Base-by-base conservation (phyloP, 2,113 vertebrate species). In the Garra rufa region DNA sequence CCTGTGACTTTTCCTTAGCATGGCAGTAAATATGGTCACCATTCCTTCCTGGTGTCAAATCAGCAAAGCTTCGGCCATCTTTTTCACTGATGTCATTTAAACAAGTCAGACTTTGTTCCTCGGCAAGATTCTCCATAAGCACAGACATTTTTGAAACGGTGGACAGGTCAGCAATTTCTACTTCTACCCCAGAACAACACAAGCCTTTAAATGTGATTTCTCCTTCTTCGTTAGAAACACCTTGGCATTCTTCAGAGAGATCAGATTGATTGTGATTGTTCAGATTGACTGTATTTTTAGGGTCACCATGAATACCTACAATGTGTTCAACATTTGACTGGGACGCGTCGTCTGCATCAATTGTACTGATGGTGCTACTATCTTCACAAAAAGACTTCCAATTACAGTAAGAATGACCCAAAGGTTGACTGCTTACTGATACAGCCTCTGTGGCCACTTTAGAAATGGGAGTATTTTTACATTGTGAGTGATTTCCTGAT, bases 161-260 rank as follows among this genome's bases (percentile, higher is more conserved):
- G 15, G 63, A 63, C 21, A 59, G 19, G 41, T 83, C 71, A 19
- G n/a, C 24, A 2, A 85, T 50, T 69, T 89, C 87, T 21, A 88
- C 26, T 43, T 85, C 77, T 10, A 30, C 48, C 57, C 82, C 89
- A 48, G 81, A 71, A 75, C 75, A 87, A 41, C 7, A 13, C 4
- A 87, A 77, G 14, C 85, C 80, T 44, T 85, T 85, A 6, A 85
- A 83, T 9, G 77, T 88, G 28, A 88, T 6, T 6, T 89, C 85
- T 63, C 34, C 57, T 26, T 70, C 34, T 55, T 15, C 21, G 61
- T 3, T 50, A 24, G 30, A n/a, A n/a, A 59, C 4, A 2, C 19
- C 74, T n/a, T 28, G 13, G 63, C 9, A 15, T 19, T 19, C 38
- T 48, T 30, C 19, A 34, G 65, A 48, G 41, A 9, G 76, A 44